phyloP scores from a whole-genome alignment of 2,113 vertebrate genomes.

The Mastomys coucha region DNA sequence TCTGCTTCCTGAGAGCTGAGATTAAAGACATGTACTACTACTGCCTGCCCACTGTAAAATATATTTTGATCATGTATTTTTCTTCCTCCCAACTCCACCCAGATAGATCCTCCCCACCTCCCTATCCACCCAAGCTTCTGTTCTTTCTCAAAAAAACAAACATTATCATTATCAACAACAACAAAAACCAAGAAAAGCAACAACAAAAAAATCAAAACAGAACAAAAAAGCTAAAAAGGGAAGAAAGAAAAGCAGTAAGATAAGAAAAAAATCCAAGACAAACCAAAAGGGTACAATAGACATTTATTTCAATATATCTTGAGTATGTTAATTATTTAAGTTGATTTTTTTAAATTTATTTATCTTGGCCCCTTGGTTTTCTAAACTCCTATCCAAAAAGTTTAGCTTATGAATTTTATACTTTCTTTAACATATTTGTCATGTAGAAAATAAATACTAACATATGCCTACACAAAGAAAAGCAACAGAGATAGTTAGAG shows the following conservation, averaged over 20 bases:
- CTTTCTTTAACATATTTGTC: constrained; percentile 10
- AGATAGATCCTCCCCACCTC: background rate
- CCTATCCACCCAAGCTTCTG: background rate
- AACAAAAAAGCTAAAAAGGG: no score
- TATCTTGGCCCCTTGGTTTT: background rate
- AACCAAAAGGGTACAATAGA: background rate
- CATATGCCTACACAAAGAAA: background rate
- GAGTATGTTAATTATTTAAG: background rate
- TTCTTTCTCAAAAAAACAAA: background rate
- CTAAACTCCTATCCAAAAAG: background rate
- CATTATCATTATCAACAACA: background rate
- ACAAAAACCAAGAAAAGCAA: background rate
- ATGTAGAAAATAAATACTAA: background rate
- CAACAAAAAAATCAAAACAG: no score
- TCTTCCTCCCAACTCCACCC: background rate
- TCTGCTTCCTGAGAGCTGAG: no score
- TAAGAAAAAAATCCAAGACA: background rate
- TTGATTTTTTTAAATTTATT: constrained; percentile 19
- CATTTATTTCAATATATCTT: background rate
- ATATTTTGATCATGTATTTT: background rate
- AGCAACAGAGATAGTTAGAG: background rate
- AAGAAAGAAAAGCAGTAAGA: no score
- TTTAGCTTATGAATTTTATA: background rate
- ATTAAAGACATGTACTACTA: no score
- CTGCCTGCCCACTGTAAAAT: background rate